phyloP scores from a whole-genome alignment of 2,113 vertebrate genomes.

The Echinops telfairi region DNA sequence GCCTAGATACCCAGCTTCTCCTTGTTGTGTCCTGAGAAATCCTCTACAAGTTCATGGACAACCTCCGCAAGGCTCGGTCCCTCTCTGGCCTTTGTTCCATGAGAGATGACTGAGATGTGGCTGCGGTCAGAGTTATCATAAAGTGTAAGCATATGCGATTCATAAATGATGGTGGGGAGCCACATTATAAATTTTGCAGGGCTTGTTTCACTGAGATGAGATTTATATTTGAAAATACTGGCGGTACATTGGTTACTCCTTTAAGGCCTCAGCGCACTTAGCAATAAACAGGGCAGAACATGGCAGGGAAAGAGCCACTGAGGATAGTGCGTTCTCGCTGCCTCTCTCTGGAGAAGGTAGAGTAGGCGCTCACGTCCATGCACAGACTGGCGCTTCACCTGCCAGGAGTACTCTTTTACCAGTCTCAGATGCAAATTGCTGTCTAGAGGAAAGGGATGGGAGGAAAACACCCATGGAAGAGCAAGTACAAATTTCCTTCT shows the following conservation, averaged over 20 bases:
- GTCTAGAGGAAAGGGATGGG: background rate
- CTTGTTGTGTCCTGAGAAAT: background rate
- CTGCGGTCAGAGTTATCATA: conserved; percentile 55
- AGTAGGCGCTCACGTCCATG: background rate
- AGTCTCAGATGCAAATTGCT: background rate
- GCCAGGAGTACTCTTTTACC: background rate
- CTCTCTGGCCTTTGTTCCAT: background rate
- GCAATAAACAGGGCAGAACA: conserved; percentile 54
- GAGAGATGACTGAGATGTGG: conserved; percentile 2
- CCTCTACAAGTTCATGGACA: background rate
- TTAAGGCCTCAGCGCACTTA: conserved; percentile 45
- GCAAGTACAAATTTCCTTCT: background rate
- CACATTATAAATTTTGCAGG: conserved; percentile 60
- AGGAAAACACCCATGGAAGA: background rate
- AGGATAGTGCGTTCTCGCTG: background rate
- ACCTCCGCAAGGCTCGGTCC: background rate
- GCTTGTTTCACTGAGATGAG: conserved; percentile 72
- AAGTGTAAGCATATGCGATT: conserved; percentile 54
- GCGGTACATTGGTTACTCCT: conserved; percentile 62
- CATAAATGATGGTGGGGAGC: conserved; percentile 70
- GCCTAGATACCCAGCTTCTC: background rate
- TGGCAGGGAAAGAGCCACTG: conserved; percentile 49
- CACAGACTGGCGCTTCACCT: background rate
- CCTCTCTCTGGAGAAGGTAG: background rate
- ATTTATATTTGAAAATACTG: conserved; percentile 65